Base-by-base conservation (phyloP, 2,113 vertebrate species). In the Acrocephalus arundinaceus region DNA sequence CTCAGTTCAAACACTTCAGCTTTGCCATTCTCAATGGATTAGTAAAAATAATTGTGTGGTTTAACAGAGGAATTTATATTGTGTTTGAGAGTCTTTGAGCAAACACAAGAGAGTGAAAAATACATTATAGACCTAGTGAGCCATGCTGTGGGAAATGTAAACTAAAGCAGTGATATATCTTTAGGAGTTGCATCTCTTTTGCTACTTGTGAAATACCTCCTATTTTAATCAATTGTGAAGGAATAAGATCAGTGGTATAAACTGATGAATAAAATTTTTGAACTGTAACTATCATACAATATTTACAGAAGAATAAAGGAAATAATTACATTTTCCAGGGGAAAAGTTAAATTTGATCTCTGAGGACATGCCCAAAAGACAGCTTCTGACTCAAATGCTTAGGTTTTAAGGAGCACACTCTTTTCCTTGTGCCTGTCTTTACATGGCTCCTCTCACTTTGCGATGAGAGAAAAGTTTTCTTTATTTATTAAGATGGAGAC, bases 61-160 rank as follows among this genome's bases (percentile, higher is more conserved):
- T 98, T 97, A 89, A 97, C 89, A 92, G 73, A 94, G 57, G 93
- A 95, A 97, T 95, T 97, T 97, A 94, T 95, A 96, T 96, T 89
- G 84, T 94, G 67, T 96, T 97, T 96, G 95, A 97, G 89, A 95
- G 87, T 96, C 71, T 97, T 95, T 95, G 65, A 97, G 92, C 95
- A 96, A 97, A 95, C 96, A 91, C 92, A 75, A 96, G 94, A 95
- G 93, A 93, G 92, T 91, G 92, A 97, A 96, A 97, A 96, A 97
- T 96, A 94, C 91, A 89, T 97, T 97, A 63, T 65, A 96, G 84
- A 72, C 89, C n/a, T 90, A 55, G 78, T 85, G 57, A 74, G 80
- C 66, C 4, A 5, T 95, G 84, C 73, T 89, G 55, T 58, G 90
- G 90, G 90, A 96, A 97, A 91, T 90, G 75, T 79, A 94, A 95